Evolutionary conservation across 2,888 invertebrate genomes (phyloP).

Genomic region (Rotaria magnacalcarata): DNA sequence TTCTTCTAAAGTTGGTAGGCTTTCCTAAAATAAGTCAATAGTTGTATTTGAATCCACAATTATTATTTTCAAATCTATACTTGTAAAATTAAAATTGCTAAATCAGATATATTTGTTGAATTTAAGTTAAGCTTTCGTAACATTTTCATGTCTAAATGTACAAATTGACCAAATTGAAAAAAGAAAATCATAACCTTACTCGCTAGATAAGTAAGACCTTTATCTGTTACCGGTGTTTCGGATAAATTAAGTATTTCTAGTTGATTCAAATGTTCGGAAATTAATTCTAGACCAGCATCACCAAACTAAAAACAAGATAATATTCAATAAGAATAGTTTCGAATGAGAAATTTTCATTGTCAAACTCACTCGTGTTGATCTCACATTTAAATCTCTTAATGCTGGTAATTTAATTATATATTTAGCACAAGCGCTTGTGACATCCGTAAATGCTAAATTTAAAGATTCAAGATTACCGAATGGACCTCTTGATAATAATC

Average conservation of each 20-base stretch:
- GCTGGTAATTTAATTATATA: conserved; percentile 75
- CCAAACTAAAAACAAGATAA: conserved; percentile 66
- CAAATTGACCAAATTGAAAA: background rate
- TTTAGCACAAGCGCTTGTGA: conserved; percentile 74
- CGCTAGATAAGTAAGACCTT: conserved; percentile 70
- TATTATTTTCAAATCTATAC: too few species aligned
- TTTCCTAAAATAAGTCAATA: too few species aligned
- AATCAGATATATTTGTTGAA: too few species aligned
- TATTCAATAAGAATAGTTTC: background rate
- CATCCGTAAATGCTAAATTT: conserved; percentile 75
- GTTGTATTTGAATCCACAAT: too few species aligned
- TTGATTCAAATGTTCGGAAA: conserved; percentile 73
- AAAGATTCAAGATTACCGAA: conserved; percentile 76
- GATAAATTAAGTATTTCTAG: conserved; percentile 75
- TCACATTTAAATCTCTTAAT: conserved; percentile 73
- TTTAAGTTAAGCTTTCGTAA: too few species aligned
- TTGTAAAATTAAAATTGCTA: too few species aligned
- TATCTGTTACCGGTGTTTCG: conserved; percentile 76
- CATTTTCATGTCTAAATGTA: background rate
- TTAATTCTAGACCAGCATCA: conserved; percentile 71
- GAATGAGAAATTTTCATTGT: background rate
- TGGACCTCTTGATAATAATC: conserved; percentile 69
- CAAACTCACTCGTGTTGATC: conserved; percentile 68
- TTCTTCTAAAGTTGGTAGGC: too few species aligned
- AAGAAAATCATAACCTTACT: conserved; percentile 61